Evolutionary conservation across 2,113 vertebrate species (phyloP).

Genomic region (Pseudonaja textilis): DNA sequence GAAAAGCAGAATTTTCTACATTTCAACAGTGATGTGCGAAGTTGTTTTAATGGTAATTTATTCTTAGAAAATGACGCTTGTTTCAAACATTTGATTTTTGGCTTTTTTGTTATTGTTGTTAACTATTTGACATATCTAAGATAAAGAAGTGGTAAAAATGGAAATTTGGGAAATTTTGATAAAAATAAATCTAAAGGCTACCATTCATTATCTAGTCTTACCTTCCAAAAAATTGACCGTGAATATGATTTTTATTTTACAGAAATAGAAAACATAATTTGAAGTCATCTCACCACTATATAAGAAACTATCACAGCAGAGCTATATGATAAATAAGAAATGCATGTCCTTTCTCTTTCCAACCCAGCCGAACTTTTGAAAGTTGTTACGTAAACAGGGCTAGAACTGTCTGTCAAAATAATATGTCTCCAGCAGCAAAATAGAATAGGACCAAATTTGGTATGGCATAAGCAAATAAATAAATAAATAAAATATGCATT

Average conservation of each 20-base stretch:
- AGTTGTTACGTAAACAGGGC: not conserved
- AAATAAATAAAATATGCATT: not conserved
- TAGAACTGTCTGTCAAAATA: not conserved
- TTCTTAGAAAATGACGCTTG: not conserved
- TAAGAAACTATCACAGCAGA: not conserved
- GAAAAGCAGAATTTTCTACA: not conserved
- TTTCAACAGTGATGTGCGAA: not conserved
- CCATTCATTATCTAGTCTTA: not conserved
- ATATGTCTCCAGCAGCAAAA: not conserved
- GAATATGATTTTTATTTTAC: not conserved
- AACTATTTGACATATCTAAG: not conserved
- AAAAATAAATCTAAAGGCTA: not conserved
- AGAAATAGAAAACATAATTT: not conserved
- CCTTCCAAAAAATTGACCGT: not conserved
- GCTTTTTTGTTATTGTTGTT: not conserved
- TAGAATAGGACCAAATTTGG: not conserved
- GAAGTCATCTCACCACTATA: not conserved
- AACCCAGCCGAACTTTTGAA: not conserved
- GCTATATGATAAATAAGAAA: not conserved
- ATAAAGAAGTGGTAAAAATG: not conserved
- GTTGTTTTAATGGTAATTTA: not conserved
- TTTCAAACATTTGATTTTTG: not conserved
- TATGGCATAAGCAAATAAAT: not conserved
- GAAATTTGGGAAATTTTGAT: not conserved
- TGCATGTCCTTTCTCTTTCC: not conserved